Conservation (phyloP, 2,888 invertebrate species). For the Drosophila tanythrix region DNA sequence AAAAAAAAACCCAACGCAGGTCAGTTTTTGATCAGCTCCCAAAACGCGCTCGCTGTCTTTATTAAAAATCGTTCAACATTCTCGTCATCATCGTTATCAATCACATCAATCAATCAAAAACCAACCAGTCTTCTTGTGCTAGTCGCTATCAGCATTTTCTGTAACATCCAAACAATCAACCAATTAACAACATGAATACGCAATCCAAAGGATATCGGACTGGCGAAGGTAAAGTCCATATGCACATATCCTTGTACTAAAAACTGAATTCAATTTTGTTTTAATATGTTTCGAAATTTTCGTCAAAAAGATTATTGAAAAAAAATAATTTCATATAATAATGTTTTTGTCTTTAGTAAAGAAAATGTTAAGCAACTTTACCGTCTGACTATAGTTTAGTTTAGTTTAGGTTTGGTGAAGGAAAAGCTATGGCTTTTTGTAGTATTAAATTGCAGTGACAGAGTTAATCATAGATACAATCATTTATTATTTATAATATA, state of each 20-base stretch:
- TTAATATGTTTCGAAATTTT: not conserved
- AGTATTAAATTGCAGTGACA: not conserved
- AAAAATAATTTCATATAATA: not conserved
- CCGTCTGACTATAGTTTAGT: not conserved
- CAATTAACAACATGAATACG: conserved; percentile 82
- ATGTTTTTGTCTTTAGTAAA: not conserved
- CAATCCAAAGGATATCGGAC: conserved; percentile 84
- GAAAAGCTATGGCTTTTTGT: not conserved
- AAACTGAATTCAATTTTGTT: not conserved
- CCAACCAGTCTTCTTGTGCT: conserved; percentile 65
- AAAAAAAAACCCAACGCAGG: conserved; percentile 17
- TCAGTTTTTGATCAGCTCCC: conserved; percentile 49
- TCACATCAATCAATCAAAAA: conserved; percentile 40
- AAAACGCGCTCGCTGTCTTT: conserved; percentile 43
- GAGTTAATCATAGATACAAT: not conserved
- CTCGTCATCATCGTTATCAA: conserved; percentile 36
- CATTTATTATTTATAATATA: not conserved
- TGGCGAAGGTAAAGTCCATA: conserved; percentile 82
- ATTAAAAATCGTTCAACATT: conserved; percentile 61
- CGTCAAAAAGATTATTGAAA: not conserved
- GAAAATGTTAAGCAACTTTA: not conserved
- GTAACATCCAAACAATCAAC: conserved; percentile 35
- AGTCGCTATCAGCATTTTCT: conserved; percentile 77
- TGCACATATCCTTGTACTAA: not conserved
- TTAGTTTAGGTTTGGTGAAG: not conserved